Evolutionary conservation across 2,888 invertebrate species (phyloP).

Genomic region (Patella caerulea): DNA sequence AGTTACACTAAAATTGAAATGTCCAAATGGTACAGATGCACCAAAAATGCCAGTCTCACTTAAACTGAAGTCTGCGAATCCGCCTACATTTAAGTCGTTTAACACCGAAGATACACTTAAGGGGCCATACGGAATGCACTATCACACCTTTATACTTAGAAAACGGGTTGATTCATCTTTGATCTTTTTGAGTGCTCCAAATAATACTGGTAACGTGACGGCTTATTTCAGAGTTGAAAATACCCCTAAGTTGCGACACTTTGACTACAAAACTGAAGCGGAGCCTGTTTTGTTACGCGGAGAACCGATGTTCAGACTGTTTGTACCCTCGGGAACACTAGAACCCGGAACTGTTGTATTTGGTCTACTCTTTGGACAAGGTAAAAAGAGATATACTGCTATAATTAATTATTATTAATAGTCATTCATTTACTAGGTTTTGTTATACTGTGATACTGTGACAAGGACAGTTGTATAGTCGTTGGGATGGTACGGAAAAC

Average conservation of each 20-base stretch:
- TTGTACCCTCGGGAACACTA: conserved; percentile 16
- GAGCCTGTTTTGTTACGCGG: conserved; percentile 3
- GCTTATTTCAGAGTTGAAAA: conserved; percentile 20
- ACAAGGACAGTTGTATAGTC: too few relatives aligned
- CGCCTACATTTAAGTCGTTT: conserved; percentile 10
- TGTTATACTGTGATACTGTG: too few relatives aligned
- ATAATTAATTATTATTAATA: too few relatives aligned
- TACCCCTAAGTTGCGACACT: conserved; percentile 20
- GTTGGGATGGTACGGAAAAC: too few relatives aligned
- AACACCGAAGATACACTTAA: conserved; percentile 24
- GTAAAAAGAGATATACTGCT: too few relatives aligned
- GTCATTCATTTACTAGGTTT: too few relatives aligned
- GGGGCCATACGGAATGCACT: conserved; percentile 27
- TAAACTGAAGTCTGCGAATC: background rate
- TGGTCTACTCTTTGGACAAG: background rate
- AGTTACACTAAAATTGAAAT: conserved; percentile 23
- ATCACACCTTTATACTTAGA: conserved; percentile 43
- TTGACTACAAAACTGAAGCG: conserved; percentile 11
- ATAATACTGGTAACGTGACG: conserved; percentile 12
- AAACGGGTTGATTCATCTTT: conserved; percentile 25
- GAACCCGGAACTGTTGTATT: conserved; percentile 2
- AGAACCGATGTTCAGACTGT: conserved; percentile 5
- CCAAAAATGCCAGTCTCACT: conserved; percentile 6
- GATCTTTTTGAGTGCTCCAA: conserved; percentile 12
- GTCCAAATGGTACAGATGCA: conserved; percentile 12